Base-by-base conservation (phyloP, 2,888 invertebrate species). In the Coelopa pilipes region DNA sequence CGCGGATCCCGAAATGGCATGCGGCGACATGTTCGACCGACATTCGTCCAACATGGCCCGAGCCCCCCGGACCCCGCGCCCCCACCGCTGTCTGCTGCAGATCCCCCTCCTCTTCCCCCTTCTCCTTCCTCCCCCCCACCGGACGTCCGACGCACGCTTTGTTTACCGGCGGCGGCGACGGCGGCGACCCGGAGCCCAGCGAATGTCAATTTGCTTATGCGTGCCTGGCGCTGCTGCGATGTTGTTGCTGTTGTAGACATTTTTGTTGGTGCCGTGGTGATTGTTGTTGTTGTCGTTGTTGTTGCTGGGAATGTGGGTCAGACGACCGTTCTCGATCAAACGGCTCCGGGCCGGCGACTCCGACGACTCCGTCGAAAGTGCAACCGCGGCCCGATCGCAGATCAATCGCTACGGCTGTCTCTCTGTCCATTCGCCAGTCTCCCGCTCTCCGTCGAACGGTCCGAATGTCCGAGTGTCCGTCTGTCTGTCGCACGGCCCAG, bases 11-110 rank as follows among this genome's bases (percentile, higher is more conserved):
- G 81, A 82, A 83, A 82, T 83, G 82, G 82, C 82, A 82, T 81
- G 79, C 81, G 71, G 81, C 82, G 81, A 82, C 82, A 83, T 81
- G 81, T 80, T 80, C 83, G 84, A 82, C 83, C 82, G 82, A 82
- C 82, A 81, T 82, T 80, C 78, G 79, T 70, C 46, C 69, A 57
- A 57, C 34, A 47, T 65, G 19, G 11, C 17, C 65, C 46, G n/a
- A 47, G 46, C 17, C 19, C 34, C 19, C 19, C 24, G 21, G 13
- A 11, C 24, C 46, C 47, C 19, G 11, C 3, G 19, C 12, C n/a
- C 13, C 47, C 45, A 24, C 34, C 67, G 67, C 45, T 65, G 19
- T 45, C 19, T 1, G 47, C 17, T 34, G 65, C 65, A 19, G 19
- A n/a, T 19, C 7, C 34, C 7, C 7, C 34, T 34, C 34, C 34